Percentiles rank a stretch among this genome's conserved stretches.
Conservation (phyloP, 2,113 vertebrate genomes). For the Rhinichthys klamathensis region DNA sequence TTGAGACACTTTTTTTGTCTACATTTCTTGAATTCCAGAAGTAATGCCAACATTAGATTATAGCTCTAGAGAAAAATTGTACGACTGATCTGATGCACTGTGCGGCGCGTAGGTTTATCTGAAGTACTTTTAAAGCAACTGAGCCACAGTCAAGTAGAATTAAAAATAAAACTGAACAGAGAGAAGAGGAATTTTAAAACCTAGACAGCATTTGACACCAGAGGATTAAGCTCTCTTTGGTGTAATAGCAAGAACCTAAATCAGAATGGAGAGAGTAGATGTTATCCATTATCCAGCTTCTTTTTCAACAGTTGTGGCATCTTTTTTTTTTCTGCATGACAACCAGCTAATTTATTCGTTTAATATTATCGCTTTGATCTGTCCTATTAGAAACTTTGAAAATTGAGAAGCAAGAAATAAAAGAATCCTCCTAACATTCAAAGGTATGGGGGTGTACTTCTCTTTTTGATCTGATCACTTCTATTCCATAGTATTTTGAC, state of each 20-base stretch:
- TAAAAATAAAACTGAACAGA: not conserved
- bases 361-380: slow-evolving; percentile 58
- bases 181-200: slow-evolving; percentile 7
- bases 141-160: slow-evolving; percentile 21
- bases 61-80: not conserved
- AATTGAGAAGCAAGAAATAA: slow-evolving; percentile 45
- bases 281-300: not conserved
- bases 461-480: slow-evolving; percentile 21
- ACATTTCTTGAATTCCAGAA: slow-evolving; percentile 53
- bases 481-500: slow-evolving; percentile 52
- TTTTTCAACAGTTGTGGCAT: slow-evolving; percentile 25
- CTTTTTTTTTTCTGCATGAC: slow-evolving; percentile 34
- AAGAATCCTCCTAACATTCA: slow-evolving; percentile 55
- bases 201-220: slow-evolving; percentile 16
- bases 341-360: slow-evolving; percentile 57
- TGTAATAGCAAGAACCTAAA: slow-evolving; percentile 45
- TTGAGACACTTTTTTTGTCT: not conserved
- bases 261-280: slow-evolving; percentile 32
- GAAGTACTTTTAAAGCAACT: not conserved
- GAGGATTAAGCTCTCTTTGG: not conserved
- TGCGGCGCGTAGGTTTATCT: not conserved
- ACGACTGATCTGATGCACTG: slow-evolving; percentile 12
- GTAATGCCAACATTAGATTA: slow-evolving; percentile 34
- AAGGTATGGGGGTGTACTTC: slow-evolving; percentile 41
- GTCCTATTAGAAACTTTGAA: slow-evolving; percentile 42